Evolutionary conservation across 2,888 invertebrate species (phyloP).

Genomic region (Troides oblongomaculatus): DNA sequence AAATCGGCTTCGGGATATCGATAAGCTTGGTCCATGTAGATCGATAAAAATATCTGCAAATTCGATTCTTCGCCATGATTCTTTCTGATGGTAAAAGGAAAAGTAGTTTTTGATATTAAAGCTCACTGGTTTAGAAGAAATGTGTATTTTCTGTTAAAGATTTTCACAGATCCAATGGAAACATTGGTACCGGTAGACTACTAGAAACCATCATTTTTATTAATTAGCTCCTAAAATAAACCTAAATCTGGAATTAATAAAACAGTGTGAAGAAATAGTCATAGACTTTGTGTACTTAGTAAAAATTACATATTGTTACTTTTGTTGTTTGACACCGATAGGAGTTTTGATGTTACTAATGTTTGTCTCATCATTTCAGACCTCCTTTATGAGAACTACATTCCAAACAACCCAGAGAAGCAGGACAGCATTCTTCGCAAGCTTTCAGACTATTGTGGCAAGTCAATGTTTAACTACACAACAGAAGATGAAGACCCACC

Average conservation of each 20-base stretch:
- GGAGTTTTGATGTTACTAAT: not conserved
- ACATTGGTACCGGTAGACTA: no score
- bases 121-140: no score
- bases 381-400: conserved; percentile 80
- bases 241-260: no score
- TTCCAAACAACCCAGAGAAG: conserved; percentile 74
- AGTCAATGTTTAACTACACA: conserved; percentile 84
- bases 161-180: no score
- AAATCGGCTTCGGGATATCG: not conserved
- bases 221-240: no score
- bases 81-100: no score
- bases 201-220: no score
- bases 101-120: no score
- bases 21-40: not conserved
- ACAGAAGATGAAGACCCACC: conserved; percentile 81
- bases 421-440: conserved; percentile 81
- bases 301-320: not conserved
- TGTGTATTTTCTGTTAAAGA: no score
- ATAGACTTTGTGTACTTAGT: not conserved
- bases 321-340: not conserved
- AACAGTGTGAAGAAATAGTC: no score
- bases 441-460: conserved; percentile 86
- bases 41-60: not conserved
- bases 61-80: not conserved
- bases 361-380: conserved; percentile 69